Percentiles rank a stretch among this genome's conserved stretches.
Evolutionary conservation across 2,797 vertebrate genomes (phyloP).

Genomic region (Intellagama lesueurii): DNA sequence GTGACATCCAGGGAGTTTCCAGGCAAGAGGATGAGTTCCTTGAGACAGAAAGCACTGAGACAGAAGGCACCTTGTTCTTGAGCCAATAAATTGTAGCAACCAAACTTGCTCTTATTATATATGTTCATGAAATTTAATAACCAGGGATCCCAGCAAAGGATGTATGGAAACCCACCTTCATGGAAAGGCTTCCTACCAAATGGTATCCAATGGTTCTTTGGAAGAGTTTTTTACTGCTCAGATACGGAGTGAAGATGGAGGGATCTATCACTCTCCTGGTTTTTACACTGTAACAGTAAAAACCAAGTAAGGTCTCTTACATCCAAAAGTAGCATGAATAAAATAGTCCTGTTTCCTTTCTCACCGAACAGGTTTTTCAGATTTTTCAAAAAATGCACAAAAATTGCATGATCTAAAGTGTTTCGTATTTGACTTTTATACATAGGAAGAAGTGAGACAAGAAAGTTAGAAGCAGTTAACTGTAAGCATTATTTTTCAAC

Average conservation of each 20-base stretch:
- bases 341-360: not conserved
- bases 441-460: not conserved
- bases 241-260: not conserved
- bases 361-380: not conserved
- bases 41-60: slow-evolving; percentile 33
- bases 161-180: not conserved
- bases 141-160: slow-evolving; percentile 17
- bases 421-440: not conserved
- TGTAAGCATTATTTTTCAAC: not conserved
- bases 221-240: not conserved
- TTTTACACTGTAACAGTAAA: not conserved
- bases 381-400: not conserved
- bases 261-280: not conserved
- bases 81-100: not conserved
- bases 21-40: slow-evolving; percentile 39
- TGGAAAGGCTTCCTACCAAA: not conserved
- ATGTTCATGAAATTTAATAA: slow-evolving; percentile 22
- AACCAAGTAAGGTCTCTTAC: not conserved
- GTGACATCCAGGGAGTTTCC: slow-evolving; percentile 55
- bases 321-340: not conserved
- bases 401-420: not conserved
- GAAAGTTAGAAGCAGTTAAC: not conserved
- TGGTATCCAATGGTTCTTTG: not conserved
- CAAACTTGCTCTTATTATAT: slow-evolving; percentile 27
- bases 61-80: slow-evolving; percentile 39